A percentile compares a stretch with the other conserved stretches of the same genome.
These are phyloP conservation scores for Pogonomyrmex californicus DNA, from an alignment of 1,140 invertebrate genomes.

Conservation along the genomic window DNA sequence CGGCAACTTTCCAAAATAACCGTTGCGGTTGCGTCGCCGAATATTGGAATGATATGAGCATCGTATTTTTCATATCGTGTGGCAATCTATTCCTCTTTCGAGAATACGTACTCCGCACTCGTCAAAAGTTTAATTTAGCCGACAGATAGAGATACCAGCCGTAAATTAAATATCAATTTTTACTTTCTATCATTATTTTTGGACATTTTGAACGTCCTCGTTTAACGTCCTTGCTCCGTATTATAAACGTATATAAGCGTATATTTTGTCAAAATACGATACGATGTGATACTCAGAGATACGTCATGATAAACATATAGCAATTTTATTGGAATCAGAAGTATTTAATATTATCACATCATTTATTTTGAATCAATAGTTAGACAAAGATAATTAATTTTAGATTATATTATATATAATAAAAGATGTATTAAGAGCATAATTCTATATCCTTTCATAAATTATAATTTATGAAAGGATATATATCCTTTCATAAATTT, in stretches of 20 bases:
- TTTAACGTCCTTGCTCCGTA: slow-evolving; percentile 12
- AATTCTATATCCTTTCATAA: not conserved
- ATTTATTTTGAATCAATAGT: not conserved
- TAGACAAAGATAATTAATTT: not conserved
- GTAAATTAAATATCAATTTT: slow-evolving; percentile 70
- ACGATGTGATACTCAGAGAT: not conserved
- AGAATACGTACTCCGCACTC: slow-evolving; percentile 3
- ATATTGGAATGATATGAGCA: slow-evolving; percentile 69
- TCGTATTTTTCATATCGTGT: slow-evolving; percentile 71
- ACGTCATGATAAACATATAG: not conserved
- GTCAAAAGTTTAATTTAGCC: slow-evolving; percentile 73
- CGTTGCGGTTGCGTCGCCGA: slow-evolving; percentile 54
- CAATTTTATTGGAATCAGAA: not conserved
- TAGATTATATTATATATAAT: not conserved
- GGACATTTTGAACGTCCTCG: not conserved
- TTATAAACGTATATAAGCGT: not conserved
- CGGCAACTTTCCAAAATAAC: slow-evolving; percentile 72
- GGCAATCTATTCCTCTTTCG: slow-evolving; percentile 41
- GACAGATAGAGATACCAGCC: slow-evolving; percentile 11
- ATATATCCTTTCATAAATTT: no score
- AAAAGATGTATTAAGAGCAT: not conserved
- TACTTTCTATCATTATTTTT: slow-evolving; percentile 25
- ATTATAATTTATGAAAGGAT: no score
- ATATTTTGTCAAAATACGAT: not conserved
- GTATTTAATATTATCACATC: not conserved